Conservation (phyloP, 2,888 invertebrate genomes). For the Yponomeuta cagnagella region DNA sequence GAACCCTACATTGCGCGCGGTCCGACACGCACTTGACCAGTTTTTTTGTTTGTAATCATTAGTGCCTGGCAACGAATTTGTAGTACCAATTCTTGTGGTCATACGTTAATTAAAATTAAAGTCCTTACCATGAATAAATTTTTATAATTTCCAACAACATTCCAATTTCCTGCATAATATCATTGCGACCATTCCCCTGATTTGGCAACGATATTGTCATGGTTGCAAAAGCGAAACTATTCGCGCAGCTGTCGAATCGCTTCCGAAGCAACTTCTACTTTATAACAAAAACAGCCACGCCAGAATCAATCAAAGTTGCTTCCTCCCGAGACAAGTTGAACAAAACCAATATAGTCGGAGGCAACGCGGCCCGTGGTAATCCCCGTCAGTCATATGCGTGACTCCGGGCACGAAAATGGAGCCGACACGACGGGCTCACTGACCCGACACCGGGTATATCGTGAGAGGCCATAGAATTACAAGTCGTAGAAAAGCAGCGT, state of each 20-base stretch:
- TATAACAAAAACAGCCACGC: background rate
- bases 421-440: slow-evolving; percentile 9
- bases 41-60: slow-evolving; percentile 6
- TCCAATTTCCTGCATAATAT: background rate
- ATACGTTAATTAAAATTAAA: background rate
- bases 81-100: background rate
- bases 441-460: slow-evolving; percentile 1
- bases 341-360: background rate
- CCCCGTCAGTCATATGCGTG: slow-evolving; percentile 9
- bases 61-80: slow-evolving; percentile 2
- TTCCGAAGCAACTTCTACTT: background rate
- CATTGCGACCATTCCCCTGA: background rate
- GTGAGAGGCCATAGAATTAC: background rate
- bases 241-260: background rate
- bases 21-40: too few species aligned
- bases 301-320: background rate
- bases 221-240: background rate
- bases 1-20: too few species aligned
- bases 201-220: background rate
- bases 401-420: slow-evolving; percentile 9
- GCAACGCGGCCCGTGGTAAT: background rate
- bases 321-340: background rate
- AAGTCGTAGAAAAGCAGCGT: background rate
- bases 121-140: background rate
- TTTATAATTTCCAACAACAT: background rate